phyloP scores from a whole-genome alignment of 2,113 vertebrate genomes.

The Melanerpes formicivorus region DNA sequence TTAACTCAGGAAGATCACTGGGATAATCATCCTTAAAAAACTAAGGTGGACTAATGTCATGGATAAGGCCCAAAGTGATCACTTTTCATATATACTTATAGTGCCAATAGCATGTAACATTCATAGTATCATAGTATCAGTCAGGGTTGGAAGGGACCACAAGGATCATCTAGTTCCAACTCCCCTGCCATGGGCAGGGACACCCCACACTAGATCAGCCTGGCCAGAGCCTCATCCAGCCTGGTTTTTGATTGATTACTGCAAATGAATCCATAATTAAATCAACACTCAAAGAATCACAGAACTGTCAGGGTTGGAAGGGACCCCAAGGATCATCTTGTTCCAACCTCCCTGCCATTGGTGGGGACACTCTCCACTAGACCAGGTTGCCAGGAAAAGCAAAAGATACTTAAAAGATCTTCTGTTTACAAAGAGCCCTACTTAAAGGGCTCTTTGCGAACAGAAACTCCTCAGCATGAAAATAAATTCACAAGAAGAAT shows the following conservation, averaged over 20 bases:
- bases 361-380: too few species aligned
- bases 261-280: not conserved
- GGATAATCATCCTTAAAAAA: not conserved
- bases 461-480: not conserved
- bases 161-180: too few species aligned
- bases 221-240: too few species aligned
- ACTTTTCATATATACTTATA: not conserved
- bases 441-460: not conserved
- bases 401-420: not conserved
- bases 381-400: not conserved
- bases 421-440: too few species aligned
- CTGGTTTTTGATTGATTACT: not conserved
- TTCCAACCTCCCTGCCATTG: too few species aligned
- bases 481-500: not conserved
- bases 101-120: not conserved
- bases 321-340: too few species aligned
- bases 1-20: not conserved
- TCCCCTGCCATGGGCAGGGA: too few species aligned
- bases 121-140: too few species aligned
- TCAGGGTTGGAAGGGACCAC: too few species aligned
- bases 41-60: not conserved
- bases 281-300: not conserved
- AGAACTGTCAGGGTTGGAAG: too few species aligned
- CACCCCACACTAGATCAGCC: too few species aligned
- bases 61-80: not conserved